A percentile compares a stretch with the other conserved stretches of the same genome.
Evolutionary conservation across 2,113 vertebrate genomes (phyloP).

Genomic region (Naja naja): DNA sequence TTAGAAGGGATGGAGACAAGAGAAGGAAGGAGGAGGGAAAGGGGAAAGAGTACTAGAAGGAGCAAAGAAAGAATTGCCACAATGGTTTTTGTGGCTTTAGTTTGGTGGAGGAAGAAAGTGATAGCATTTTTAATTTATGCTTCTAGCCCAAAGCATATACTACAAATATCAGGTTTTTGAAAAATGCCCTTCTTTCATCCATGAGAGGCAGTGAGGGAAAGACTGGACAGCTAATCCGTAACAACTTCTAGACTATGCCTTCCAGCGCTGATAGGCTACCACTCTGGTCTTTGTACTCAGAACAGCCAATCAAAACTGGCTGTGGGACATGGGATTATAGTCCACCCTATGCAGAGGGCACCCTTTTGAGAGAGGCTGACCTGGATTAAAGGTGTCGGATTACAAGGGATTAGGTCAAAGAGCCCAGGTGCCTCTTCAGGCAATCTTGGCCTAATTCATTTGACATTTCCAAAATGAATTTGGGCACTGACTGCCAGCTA

Average conservation of each 20-base stretch:
- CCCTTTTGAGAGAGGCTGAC: not conserved
- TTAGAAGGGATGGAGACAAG: not conserved
- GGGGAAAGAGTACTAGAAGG: not conserved
- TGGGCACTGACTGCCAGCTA: not conserved
- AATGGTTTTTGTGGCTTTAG: not conserved
- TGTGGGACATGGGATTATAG: not conserved
- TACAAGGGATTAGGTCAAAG: not conserved
- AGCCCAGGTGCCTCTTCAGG: not conserved
- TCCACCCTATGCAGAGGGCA: not conserved
- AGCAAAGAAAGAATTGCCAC: not conserved
- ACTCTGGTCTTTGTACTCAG: not conserved
- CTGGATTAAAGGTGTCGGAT: not conserved
- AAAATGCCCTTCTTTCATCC: too few relatives aligned
- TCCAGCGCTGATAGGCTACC: not conserved
- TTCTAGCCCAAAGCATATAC: not conserved
- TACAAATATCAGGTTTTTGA: not conserved
- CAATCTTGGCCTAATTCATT: not conserved
- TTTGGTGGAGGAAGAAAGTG: not conserved
- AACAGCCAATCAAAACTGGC: too few relatives aligned
- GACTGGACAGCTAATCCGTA: too few relatives aligned
- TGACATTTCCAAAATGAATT: not conserved
- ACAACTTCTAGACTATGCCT: too few relatives aligned
- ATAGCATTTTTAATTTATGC: not conserved
- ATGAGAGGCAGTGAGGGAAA: not conserved
- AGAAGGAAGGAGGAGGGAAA: not conserved